These are phyloP conservation scores for Drosophila serrata DNA, from an alignment of 1,140 invertebrate genomes.

Conservation along the genomic window DNA sequence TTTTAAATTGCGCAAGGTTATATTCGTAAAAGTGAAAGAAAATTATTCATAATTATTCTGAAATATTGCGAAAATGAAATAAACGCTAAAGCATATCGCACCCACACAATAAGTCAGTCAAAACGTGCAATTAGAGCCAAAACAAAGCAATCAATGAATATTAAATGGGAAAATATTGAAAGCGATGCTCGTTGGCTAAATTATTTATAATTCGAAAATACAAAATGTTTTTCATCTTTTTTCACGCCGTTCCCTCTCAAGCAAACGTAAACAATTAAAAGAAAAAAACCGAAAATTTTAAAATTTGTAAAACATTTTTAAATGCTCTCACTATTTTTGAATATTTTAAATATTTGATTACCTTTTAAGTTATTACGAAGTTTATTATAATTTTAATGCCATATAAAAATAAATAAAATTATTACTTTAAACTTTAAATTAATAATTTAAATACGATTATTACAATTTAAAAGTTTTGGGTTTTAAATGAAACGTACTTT, in stretches of 20 bases:
- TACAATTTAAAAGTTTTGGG: background rate
- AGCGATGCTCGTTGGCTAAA: constrained; percentile 36
- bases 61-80: constrained; percentile 30
- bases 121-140: constrained; percentile 60
- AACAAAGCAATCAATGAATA: constrained; percentile 38
- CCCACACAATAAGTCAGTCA: constrained; percentile 37
- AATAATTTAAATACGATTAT: background rate
- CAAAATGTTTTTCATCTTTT: constrained; percentile 48
- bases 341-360: background rate
- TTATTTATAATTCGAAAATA: constrained; percentile 56
- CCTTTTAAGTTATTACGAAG: too few species aligned
- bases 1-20: constrained; percentile 46
- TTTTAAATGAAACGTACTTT: background rate
- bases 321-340: constrained; percentile 3
- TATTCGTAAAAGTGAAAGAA: constrained; percentile 30
- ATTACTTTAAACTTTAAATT: background rate
- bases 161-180: constrained; percentile 48
- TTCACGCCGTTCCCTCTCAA: constrained; percentile 33
- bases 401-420: too few species aligned
- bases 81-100: constrained; percentile 8
- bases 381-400: background rate
- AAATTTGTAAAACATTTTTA: background rate
- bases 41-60: constrained; percentile 14
- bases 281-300: background rate
- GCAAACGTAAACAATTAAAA: constrained; percentile 35